These are phyloP conservation scores for Tetragonula clypearis DNA, from an alignment of 1,140 invertebrate species.

Conservation along the genomic window DNA sequence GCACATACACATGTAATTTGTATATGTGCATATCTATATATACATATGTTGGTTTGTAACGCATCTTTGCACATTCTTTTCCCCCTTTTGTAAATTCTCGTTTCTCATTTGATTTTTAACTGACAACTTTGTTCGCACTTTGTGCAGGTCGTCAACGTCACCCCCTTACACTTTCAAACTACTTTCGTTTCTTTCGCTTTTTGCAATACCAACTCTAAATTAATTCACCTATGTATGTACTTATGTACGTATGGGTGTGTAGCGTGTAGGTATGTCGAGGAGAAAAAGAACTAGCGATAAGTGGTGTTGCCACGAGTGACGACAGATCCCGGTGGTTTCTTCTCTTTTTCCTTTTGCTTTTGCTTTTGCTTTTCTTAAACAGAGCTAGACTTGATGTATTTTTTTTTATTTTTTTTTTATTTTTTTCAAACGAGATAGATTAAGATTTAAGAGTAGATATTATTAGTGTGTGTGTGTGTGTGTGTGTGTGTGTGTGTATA, in stretches of 20 bases:
- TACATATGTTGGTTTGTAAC: conserved; percentile 48
- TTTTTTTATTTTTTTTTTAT: neutral
- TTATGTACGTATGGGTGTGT: conserved; percentile 11
- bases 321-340: conserved; percentile 31
- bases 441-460: conserved; percentile 62
- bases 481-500: conserved; percentile 45
- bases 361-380: conserved; percentile 14
- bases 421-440: conserved; percentile 23
- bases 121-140: neutral
- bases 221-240: conserved; percentile 30
- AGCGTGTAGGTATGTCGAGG: neutral
- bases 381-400: conserved; percentile 14
- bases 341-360: conserved; percentile 1
- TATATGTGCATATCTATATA: conserved; percentile 50
- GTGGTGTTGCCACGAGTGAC: conserved; percentile 26
- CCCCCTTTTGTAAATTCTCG: neutral
- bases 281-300: conserved; percentile 28
- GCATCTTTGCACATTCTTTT: conserved; percentile 11
- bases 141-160: neutral
- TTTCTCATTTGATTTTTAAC: conserved; percentile 8
- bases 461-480: conserved; percentile 34
- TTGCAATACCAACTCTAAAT: conserved; percentile 43
- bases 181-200: conserved; percentile 31
- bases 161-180: conserved; percentile 19
- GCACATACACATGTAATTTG: conserved; percentile 44